Percentiles rank a stretch among this genome's conserved stretches.
Evolutionary conservation across 1,140 invertebrate species (phyloP).

Genomic region (Ips nitidus): DNA sequence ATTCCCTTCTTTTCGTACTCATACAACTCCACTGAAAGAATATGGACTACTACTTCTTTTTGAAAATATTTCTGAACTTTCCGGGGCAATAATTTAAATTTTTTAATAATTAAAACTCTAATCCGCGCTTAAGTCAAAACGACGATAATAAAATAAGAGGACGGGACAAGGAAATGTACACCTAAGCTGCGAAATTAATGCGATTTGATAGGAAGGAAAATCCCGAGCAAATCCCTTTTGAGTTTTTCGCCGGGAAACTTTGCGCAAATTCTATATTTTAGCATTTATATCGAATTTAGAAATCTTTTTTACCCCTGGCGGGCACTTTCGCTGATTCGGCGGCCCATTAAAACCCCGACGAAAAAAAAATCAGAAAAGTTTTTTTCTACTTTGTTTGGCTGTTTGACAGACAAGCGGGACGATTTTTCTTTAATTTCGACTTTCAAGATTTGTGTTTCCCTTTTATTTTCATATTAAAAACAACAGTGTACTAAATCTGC

Average conservation of each 20-base stretch:
- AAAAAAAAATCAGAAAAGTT: conserved; percentile 8
- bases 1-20: too few species aligned
- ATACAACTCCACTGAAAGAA: too few species aligned
- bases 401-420: neutral
- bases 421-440: neutral
- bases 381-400: neutral
- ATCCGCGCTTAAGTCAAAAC: neutral
- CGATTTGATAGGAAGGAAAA: conserved; percentile 19
- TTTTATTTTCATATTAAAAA: neutral
- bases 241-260: conserved; percentile 10
- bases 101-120: neutral
- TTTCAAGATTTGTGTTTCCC: neutral
- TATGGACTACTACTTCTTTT: too few species aligned
- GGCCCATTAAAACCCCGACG: conserved; percentile 8
- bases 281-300: conserved; percentile 22
- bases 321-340: conserved; percentile 15
- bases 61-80: too few species aligned
- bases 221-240: conserved; percentile 12
- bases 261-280: conserved; percentile 22
- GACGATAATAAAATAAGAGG: conserved; percentile 9
- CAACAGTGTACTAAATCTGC: too few species aligned
- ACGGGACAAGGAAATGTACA: conserved; percentile 11
- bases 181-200: conserved; percentile 20
- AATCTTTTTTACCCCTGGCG: conserved; percentile 20
- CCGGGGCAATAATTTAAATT: too few species aligned